Evolutionary conservation across 2,888 invertebrate genomes (phyloP), one percentile per base, ranked within the genome.

Genomic region (Dryocosmus kuriphilus): DNA sequence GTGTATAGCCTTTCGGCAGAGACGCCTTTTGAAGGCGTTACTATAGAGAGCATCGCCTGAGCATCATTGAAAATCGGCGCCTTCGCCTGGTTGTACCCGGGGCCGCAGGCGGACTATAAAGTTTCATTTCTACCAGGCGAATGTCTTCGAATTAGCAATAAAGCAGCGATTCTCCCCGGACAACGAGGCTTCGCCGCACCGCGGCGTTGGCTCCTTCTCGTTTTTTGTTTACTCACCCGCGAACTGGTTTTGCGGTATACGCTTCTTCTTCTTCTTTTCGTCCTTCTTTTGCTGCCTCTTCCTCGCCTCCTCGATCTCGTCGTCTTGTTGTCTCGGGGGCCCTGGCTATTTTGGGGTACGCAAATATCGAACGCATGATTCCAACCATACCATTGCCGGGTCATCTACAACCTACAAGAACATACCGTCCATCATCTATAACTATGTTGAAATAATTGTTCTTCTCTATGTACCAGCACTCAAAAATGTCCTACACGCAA

Each of bases 141-240:
- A 89, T 86, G 88, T 89, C 89, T 89, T 87, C 86, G 89, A 91
- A 90, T 91, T 90, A 90, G 90, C 90, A 89, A 90, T 90, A 90
- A 90, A 90, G 88, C 89, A 88, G 88, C 88, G 86, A 82, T 83
- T 83, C 82, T 81, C 78, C 77, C 80, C 86, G 85, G 83, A 85
- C 88, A 88, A 88, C 88, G 86, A 87, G 86, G 86, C 87, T 87
- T 84, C 85, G 84, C 83, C 85, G 87, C 80, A 78, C 78, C 86
- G 81, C 82, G 86, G 86, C 87, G 86, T 86, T 81, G 86, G 86
- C 84, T 86, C 85, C 87, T 89, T 85, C 86, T 90, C 89, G 88
- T 90, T 91, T 90, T 90, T 91, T 91, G 90, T 91, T 91, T 91
- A 90, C 91, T 90, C 90, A 90, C 89, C 88, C 89, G 89, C 90